These are phyloP conservation scores for Diadumene lineata DNA, from an alignment of 92 coral and sea anemone genomes.

Conservation along the genomic window DNA sequence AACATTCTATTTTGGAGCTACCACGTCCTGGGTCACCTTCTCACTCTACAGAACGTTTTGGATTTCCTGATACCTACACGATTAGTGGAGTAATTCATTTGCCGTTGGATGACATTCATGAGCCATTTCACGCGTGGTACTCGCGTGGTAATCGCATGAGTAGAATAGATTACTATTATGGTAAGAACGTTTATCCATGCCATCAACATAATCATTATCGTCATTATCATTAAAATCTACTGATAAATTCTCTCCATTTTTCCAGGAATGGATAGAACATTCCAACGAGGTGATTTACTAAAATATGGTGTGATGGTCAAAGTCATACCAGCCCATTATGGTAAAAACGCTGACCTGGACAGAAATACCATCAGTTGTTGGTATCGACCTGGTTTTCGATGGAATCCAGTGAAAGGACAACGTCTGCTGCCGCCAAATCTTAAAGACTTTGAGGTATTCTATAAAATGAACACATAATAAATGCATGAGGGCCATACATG, in stretches of 20 bases:
- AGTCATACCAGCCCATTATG: constrained; percentile 88
- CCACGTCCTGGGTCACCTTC: not conserved
- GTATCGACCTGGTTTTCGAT: constrained; percentile 84
- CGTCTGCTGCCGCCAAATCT: constrained; percentile 72
- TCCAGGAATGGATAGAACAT: constrained; percentile 91
- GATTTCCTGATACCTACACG: constrained; percentile 70
- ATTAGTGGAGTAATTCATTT: constrained; percentile 82
- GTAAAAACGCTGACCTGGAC: constrained; percentile 65
- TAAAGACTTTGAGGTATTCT: constrained; percentile 61
- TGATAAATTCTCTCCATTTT: not conserved
- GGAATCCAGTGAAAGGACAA: constrained; percentile 80
- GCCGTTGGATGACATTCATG: constrained; percentile 84
- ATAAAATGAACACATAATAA: not conserved
- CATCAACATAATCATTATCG: not conserved
- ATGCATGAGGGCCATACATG: not conserved
- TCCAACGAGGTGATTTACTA: constrained; percentile 88
- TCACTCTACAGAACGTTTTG: constrained; percentile 18
- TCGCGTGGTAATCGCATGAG: constrained; percentile 82
- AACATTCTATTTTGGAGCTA: not conserved
- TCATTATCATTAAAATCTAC: not conserved
- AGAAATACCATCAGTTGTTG: constrained; percentile 81
- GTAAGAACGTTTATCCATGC: constrained; percentile 61
- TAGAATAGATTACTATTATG: constrained; percentile 94
- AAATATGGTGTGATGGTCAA: constrained; percentile 80
- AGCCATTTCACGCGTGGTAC: constrained; percentile 96